Conservation (phyloP, 2,797 vertebrate species). For the Melanotaenia trifasciata region DNA sequence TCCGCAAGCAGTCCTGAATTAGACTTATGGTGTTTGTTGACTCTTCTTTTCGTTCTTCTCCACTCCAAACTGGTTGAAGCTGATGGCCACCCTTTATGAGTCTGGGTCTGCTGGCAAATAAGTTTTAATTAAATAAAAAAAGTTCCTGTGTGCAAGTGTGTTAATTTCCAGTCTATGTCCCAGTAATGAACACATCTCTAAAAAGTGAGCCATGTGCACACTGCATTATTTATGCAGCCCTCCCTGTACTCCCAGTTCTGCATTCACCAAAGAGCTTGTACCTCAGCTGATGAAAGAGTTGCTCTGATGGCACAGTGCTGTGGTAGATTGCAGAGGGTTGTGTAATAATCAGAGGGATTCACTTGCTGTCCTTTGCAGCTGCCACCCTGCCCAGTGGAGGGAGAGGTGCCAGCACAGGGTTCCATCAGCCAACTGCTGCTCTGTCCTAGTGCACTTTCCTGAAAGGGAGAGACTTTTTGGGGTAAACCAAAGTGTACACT, state of each 20-base stretch:
- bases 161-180: slow-evolving; percentile 20
- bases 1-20: no score
- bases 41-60: no score
- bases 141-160: neutral
- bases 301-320: slow-evolving; percentile 51
- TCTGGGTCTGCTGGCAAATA: no score
- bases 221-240: slow-evolving; percentile 76
- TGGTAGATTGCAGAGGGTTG: slow-evolving; percentile 58
- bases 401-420: slow-evolving; percentile 55
- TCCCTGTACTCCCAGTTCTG: slow-evolving; percentile 45
- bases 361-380: slow-evolving; percentile 70
- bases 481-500: slow-evolving; percentile 33
- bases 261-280: slow-evolving; percentile 55
- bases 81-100: no score
- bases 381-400: slow-evolving; percentile 61
- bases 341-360: slow-evolving; percentile 76
- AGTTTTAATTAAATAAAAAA: neutral
- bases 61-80: no score
- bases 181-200: slow-evolving; percentile 36
- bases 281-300: slow-evolving; percentile 66
- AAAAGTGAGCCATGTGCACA: slow-evolving; percentile 58
- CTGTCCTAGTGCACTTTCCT: slow-evolving; percentile 51
- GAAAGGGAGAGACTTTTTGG: slow-evolving; percentile 44
- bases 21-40: no score
- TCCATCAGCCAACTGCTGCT: slow-evolving; percentile 60